Base-by-base conservation (phyloP, 2,797 vertebrate genomes). In the Acipenser oxyrinchus region DNA sequence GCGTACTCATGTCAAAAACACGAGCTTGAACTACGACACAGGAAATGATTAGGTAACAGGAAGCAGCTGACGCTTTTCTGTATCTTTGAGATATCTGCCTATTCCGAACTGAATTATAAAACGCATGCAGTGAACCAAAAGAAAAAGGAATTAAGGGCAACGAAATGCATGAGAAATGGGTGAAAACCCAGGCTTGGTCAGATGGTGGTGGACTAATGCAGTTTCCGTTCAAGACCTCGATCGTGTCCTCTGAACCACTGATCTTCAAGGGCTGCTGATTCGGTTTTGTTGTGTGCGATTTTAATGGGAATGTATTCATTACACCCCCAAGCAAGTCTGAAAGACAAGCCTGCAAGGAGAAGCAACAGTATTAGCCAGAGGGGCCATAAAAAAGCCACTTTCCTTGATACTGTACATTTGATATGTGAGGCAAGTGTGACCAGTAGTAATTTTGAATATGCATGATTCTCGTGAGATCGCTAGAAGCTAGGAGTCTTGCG, bases 361-460 rank as follows among this genome's bases (percentile, higher is more conserved):
- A 78, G 77, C 76, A 82, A 85, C 79, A 78, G 77, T 74, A 74
- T 78, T 75, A 78, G 73, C 78, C 75, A 73, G 80, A 77, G 78
- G 84, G 75, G 69, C 48, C 15, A 51, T 61, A 48, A 51, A 58
- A 60, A 11, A n/a, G 10, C 67, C 7, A 7, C n/a, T 6, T 76
- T 82, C 83, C 75, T 82, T 79, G 88, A 84, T 85, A 78, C 77
- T 82, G 82, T 82, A 87, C 70, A 82, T 83, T 88, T 80, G 78
- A 74, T 88, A 89, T 88, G 86, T 88, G 89, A 86, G 88, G 79
- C 87, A 87, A 78, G 79, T 77, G 83, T 88, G 87, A 86, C 87
- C 87, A 86, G 87, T 84, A 88, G 87, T 87, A 76, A 73, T 82
- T 89, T 86, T 91, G 87, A 89, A 88, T 91, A 89, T 91, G 87